Conservation (phyloP, 2,888 invertebrate species). For the Watsonalla binaria region DNA sequence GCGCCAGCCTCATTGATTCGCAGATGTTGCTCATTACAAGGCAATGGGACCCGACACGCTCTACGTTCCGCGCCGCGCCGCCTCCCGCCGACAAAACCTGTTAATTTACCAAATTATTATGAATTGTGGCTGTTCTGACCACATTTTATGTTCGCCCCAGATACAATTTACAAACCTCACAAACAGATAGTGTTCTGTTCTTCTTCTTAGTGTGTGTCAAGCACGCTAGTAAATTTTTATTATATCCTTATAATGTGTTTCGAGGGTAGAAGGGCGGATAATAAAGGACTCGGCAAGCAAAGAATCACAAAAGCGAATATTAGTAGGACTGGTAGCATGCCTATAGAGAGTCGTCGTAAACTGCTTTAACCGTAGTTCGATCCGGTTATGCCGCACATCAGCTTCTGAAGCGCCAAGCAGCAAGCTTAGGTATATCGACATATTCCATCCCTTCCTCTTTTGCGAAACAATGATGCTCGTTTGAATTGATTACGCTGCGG, state of each 20-base stretch:
- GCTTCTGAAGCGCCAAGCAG: slow-evolving; percentile 31
- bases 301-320: slow-evolving; percentile 41
- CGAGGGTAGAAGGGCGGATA: slow-evolving; percentile 9
- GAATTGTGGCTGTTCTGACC: slow-evolving; percentile 34
- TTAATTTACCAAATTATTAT: slow-evolving; percentile 51
- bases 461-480: slow-evolving; percentile 56
- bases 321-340: slow-evolving; percentile 45
- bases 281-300: slow-evolving; percentile 15
- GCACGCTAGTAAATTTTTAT: slow-evolving; percentile 4
- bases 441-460: slow-evolving; percentile 47
- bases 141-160: slow-evolving; percentile 16
- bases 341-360: slow-evolving; percentile 52
- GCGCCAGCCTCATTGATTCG: slow-evolving; percentile 63
- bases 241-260: slow-evolving; percentile 10
- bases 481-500: slow-evolving; percentile 59
- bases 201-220: too few relatives aligned
- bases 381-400: slow-evolving; percentile 54
- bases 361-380: slow-evolving; percentile 49
- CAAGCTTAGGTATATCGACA: slow-evolving; percentile 41
- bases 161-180: slow-evolving; percentile 8
- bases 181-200: not conserved
- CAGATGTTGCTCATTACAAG: slow-evolving; percentile 65
- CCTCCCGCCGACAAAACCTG: slow-evolving; percentile 39
- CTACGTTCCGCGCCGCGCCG: slow-evolving; percentile 24
- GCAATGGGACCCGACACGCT: slow-evolving; percentile 25